Evolutionary conservation across 1,140 invertebrate genomes (phyloP).

Genomic region (Aphaenogaster ashmeadi): DNA sequence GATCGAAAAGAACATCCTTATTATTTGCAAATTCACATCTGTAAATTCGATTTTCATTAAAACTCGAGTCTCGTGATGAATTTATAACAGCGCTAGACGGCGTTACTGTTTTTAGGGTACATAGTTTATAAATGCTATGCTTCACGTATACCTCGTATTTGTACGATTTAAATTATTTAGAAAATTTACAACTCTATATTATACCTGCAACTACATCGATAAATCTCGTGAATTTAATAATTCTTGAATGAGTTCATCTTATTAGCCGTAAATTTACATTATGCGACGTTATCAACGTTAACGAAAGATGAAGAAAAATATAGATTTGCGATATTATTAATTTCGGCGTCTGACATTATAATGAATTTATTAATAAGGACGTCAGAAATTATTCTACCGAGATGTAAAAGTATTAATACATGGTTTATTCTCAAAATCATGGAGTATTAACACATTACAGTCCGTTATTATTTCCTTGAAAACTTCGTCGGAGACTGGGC

Average conservation of each 20-base stretch:
- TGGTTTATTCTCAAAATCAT: slow-evolving; percentile 55
- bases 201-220: neutral
- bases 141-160: neutral
- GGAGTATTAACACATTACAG: slow-evolving; percentile 15
- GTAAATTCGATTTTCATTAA: neutral
- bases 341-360: neutral
- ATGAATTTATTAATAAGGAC: neutral
- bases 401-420: neutral
- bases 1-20: neutral
- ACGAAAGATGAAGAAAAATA: neutral
- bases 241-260: neutral
- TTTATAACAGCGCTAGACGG: neutral
- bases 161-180: neutral
- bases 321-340: neutral
- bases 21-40: slow-evolving; percentile 16
- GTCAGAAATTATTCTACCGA: neutral
- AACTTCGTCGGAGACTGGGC: too few species aligned
- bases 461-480: too few species aligned
- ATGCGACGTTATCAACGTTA: neutral
- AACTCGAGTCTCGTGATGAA: neutral
- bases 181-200: neutral
- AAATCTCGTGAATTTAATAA: neutral
- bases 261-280: neutral
- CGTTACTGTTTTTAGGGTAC: neutral
- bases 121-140: neutral